phyloP scores from a whole-genome alignment of 2,888 invertebrate species.

The Antheraea yamamai region DNA sequence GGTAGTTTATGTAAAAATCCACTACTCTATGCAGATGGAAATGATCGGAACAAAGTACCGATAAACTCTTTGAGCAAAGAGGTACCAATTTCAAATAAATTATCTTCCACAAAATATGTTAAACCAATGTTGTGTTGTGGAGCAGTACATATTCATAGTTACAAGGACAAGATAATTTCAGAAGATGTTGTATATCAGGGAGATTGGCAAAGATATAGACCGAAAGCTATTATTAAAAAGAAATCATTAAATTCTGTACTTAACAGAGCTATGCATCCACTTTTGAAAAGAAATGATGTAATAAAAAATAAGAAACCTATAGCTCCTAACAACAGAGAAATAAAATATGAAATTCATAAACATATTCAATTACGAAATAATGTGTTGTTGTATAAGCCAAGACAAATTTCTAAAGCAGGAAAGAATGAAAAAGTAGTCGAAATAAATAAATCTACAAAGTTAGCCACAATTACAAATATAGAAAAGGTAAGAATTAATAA shows the following conservation, averaged over 20 bases:
- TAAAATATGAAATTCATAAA: conserved; percentile 23
- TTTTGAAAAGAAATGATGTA: conserved; percentile 34
- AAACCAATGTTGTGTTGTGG: conserved; percentile 56
- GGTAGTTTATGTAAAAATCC: conserved; percentile 29
- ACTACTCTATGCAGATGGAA: conserved; percentile 24
- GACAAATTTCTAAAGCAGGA: background rate
- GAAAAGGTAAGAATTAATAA: background rate
- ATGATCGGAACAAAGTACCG: conserved; percentile 37
- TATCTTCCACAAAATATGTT: conserved; percentile 34
- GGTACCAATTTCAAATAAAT: conserved; percentile 25
- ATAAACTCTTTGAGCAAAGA: conserved; percentile 35
- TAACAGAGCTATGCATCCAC: conserved; percentile 35
- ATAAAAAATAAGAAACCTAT: conserved; percentile 37
- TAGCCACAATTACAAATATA: background rate
- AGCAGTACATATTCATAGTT: conserved; percentile 69
- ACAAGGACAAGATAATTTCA: conserved; percentile 54
- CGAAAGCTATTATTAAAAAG: conserved; percentile 41
- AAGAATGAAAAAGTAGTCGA: background rate
- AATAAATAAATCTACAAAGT: background rate
- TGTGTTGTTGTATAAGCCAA: background rate
- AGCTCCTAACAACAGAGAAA: conserved; percentile 28
- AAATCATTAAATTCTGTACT: conserved; percentile 33
- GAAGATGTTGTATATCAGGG: conserved; percentile 74
- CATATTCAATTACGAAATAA: conserved; percentile 23
- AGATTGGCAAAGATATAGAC: conserved; percentile 58